These are phyloP conservation scores for Heterodera filipjevi DNA, from an alignment of 2,888 invertebrate species.

Conservation along the genomic window DNA sequence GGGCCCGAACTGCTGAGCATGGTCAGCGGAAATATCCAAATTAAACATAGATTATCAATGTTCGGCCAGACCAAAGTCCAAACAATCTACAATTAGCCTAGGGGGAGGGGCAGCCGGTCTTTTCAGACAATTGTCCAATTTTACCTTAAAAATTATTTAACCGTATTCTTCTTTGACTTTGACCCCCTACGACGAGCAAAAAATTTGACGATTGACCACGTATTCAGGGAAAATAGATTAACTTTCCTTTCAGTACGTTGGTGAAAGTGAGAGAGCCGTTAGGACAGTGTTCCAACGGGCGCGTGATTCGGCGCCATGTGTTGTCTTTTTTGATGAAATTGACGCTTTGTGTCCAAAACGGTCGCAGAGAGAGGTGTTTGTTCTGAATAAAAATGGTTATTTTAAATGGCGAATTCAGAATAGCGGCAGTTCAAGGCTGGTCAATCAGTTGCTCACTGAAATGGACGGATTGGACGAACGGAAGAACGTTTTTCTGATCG, in stretches of 20 bases:
- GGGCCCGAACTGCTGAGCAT: constrained; percentile 96
- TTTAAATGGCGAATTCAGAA: constrained; percentile 13
- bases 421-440: constrained; percentile 71
- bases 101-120: no score
- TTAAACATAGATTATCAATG: no score
- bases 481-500: constrained; percentile 89
- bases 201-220: no score
- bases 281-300: constrained; percentile 93
- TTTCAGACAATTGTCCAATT: no score
- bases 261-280: constrained; percentile 95
- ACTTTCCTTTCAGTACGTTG: constrained; percentile 77
- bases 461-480: constrained; percentile 95
- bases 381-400: background rate
- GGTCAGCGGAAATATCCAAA: constrained; percentile 73
- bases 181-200: no score
- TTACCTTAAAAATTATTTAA: no score
- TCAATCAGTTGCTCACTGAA: constrained; percentile 94
- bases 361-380: constrained; percentile 70
- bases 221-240: background rate
- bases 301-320: constrained; percentile 90
- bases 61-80: no score
- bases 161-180: no score
- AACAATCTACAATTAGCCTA: no score
- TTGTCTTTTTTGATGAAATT: constrained; percentile 97
- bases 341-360: constrained; percentile 91